phyloP scores from a whole-genome alignment of 2,888 invertebrate species.

The Synanthedon myopaeformis region DNA sequence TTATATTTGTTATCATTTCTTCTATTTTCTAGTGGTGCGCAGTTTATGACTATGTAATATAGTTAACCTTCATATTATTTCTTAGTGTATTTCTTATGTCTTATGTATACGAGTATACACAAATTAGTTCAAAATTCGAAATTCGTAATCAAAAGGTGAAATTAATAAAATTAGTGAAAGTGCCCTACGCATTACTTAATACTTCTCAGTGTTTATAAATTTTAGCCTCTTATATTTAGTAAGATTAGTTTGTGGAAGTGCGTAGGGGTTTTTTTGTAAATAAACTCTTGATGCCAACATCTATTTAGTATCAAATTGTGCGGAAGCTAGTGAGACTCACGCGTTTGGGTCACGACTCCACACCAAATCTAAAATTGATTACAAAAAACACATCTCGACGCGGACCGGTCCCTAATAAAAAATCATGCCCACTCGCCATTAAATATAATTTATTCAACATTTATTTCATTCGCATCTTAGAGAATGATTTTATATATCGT shows the following conservation, averaged over 20 bases:
- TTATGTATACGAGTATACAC: too few species aligned
- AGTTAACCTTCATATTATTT: too few species aligned
- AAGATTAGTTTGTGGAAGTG: not conserved
- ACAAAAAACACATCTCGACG: slow-evolving; percentile 35
- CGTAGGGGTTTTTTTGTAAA: not conserved
- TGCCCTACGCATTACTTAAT: too few species aligned
- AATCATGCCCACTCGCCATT: slow-evolving; percentile 42
- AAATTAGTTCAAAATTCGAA: too few species aligned
- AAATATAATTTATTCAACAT: slow-evolving; percentile 55
- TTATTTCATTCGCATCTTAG: slow-evolving; percentile 37
- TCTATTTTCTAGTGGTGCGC: too few species aligned
- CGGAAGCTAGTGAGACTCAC: slow-evolving; percentile 44
- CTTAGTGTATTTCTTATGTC: too few species aligned
- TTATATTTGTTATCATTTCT: too few species aligned
- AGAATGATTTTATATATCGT: slow-evolving; percentile 11
- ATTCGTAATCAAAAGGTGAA: too few species aligned
- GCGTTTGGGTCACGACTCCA: slow-evolving; percentile 52
- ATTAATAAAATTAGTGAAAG: too few species aligned
- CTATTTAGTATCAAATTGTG: slow-evolving; percentile 24
- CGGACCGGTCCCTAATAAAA: slow-evolving; percentile 30
- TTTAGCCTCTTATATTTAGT: too few species aligned
- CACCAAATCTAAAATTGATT: slow-evolving; percentile 62
- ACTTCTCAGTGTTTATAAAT: too few species aligned
- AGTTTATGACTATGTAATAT: too few species aligned
- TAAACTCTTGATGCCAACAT: slow-evolving; percentile 6